Evolutionary conservation across 2,888 invertebrate species (phyloP).

Genomic region (Platycnemis pennipes): DNA sequence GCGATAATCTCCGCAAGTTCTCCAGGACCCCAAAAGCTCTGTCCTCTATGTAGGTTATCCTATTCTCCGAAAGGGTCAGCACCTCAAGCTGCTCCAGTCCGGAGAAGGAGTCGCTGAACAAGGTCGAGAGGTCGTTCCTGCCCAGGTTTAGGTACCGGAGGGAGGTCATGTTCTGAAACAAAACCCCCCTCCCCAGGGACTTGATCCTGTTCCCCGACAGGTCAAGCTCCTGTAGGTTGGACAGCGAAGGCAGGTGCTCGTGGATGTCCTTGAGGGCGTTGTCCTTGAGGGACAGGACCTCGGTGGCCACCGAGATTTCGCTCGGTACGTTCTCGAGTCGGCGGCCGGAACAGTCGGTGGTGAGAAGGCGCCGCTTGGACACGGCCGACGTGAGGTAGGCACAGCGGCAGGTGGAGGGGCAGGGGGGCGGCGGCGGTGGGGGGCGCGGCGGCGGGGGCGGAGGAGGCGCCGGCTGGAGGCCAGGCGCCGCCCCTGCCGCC

Average conservation of each 20-base stretch:
- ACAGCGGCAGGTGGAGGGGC: constrained; percentile 73
- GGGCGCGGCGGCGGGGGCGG: background rate
- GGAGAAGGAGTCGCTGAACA: constrained; percentile 77
- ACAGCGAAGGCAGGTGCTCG: constrained; percentile 75
- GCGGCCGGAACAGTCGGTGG: constrained; percentile 76
- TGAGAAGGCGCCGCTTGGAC: constrained; percentile 72
- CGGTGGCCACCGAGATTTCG: constrained; percentile 75
- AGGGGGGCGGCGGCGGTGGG: constrained; percentile 47
- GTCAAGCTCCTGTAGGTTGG: constrained; percentile 76
- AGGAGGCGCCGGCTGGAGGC: background rate
- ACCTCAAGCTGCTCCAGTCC: constrained; percentile 76
- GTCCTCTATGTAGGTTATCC: constrained; percentile 76
- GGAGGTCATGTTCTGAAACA: constrained; percentile 76
- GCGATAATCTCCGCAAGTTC: constrained; percentile 76
- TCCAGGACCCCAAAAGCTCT: constrained; percentile 77
- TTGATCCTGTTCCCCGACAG: constrained; percentile 77
- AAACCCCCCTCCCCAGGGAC: constrained; percentile 75
- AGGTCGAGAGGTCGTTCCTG: constrained; percentile 76
- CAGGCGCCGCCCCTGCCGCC: background rate
- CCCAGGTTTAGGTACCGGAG: constrained; percentile 77
- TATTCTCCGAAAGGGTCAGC: constrained; percentile 77
- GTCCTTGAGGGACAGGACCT: constrained; percentile 76
- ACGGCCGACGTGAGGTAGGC: constrained; percentile 69
- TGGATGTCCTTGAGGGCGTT: constrained; percentile 76
- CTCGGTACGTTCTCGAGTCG: constrained; percentile 75